Evolutionary conservation across 1,140 invertebrate genomes (phyloP).

Genomic region (Acyrthosiphon pisum): DNA sequence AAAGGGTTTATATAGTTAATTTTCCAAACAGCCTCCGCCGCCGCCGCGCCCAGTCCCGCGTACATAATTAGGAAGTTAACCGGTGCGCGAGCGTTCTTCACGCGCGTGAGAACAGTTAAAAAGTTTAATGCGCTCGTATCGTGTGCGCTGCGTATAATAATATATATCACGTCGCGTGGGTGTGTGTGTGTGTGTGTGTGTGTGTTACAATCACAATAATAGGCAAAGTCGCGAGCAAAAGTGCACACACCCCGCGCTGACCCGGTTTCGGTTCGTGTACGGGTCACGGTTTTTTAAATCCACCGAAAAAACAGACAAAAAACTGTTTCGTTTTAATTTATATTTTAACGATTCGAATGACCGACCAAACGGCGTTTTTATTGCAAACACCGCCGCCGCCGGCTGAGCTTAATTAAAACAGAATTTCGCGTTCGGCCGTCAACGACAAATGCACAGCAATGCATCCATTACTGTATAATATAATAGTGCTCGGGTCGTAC

Average conservation of each 20-base stretch:
- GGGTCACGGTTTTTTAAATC: not conserved
- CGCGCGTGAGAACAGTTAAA: slow-evolving; percentile 18
- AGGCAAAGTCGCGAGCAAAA: not conserved
- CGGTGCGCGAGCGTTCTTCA: not conserved
- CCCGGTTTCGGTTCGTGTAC: not conserved
- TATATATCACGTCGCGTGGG: not conserved
- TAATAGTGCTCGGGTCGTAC: not conserved
- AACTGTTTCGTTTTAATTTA: not conserved
- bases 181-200: not conserved
- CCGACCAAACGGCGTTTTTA: not conserved
- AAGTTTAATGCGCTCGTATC: slow-evolving; percentile 14
- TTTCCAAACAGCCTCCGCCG: not conserved
- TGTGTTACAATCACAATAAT: not conserved
- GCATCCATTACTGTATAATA: not conserved
- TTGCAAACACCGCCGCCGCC: not conserved
- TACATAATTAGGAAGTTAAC: slow-evolving; percentile 23
- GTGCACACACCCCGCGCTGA: not conserved
- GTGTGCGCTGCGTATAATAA: not conserved
- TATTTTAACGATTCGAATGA: not conserved
- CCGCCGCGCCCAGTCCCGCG: no score
- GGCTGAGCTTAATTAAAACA: not conserved
- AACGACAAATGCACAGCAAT: not conserved
- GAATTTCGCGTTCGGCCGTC: not conserved
- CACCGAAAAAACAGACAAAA: not conserved
- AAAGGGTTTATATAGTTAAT: slow-evolving; percentile 16